These are phyloP conservation scores for Hemaris fuciformis DNA, from an alignment of 2,888 invertebrate genomes.

Conservation along the genomic window DNA sequence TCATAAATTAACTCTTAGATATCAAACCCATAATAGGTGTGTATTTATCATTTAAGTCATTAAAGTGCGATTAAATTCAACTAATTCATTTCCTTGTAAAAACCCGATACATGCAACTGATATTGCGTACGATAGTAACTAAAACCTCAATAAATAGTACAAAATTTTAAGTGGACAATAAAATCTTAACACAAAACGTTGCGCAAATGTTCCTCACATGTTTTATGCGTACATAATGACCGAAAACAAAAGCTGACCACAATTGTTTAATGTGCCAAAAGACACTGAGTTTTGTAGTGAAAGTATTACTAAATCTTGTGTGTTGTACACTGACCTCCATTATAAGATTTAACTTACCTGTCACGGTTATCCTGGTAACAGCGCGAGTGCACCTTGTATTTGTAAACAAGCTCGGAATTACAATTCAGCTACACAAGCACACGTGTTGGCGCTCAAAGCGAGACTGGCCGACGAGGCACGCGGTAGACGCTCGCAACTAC, in stretches of 20 bases:
- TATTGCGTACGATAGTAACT: background rate
- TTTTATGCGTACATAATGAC: constrained; percentile 40
- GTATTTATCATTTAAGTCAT: background rate
- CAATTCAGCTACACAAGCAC: constrained; percentile 46
- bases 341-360: constrained; percentile 61
- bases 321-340: constrained; percentile 56
- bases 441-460: constrained; percentile 47
- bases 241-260: constrained; percentile 59
- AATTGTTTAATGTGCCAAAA: constrained; percentile 20
- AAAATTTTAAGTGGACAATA: background rate
- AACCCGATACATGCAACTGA: no score
- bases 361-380: constrained; percentile 61
- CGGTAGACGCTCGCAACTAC: constrained; percentile 30
- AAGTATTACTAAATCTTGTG: constrained; percentile 5
- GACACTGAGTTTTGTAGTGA: background rate
- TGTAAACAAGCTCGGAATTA: constrained; percentile 59
- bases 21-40: background rate
- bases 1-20: background rate
- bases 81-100: no score
- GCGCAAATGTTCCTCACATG: constrained; percentile 38
- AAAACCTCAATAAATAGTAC: background rate
- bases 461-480: constrained; percentile 50
- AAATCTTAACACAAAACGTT: constrained; percentile 24
- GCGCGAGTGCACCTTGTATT: constrained; percentile 59
- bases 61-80: no score